Percentiles rank a stretch among this genome's conserved stretches.
Evolutionary conservation across 2,888 invertebrate genomes (phyloP).

Genomic region (Copidosoma aretas): DNA sequence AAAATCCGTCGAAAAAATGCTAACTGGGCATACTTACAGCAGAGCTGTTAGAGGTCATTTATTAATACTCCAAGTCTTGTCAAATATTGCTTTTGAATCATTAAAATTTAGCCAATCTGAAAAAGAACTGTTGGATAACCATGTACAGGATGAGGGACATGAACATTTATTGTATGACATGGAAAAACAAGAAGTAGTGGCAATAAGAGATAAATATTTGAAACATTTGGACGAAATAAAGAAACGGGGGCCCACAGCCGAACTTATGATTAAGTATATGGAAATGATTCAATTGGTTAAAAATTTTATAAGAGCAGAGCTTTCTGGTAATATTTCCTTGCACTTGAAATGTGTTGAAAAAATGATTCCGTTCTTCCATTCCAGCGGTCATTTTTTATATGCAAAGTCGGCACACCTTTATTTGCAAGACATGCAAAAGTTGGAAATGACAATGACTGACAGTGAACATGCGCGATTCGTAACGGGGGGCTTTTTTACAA

Average conservation of each 20-base stretch:
- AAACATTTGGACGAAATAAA: not conserved
- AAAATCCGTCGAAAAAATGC: slow-evolving; percentile 43
- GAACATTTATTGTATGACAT: not conserved
- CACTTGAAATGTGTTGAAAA: slow-evolving; percentile 48
- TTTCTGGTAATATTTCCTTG: slow-evolving; percentile 49
- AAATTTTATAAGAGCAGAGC: slow-evolving; percentile 51
- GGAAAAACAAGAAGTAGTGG: not conserved
- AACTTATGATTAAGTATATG: slow-evolving; percentile 7
- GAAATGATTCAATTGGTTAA: slow-evolving; percentile 47
- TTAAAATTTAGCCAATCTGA: not conserved
- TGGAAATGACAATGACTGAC: slow-evolving; percentile 40
- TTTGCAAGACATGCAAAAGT: slow-evolving; percentile 56
- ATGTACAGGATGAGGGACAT: not conserved
- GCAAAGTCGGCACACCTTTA: slow-evolving; percentile 55
- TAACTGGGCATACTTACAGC: slow-evolving; percentile 25
- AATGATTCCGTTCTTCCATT: slow-evolving; percentile 57
- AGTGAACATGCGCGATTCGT: slow-evolving; percentile 36
- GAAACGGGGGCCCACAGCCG: slow-evolving; percentile 4
- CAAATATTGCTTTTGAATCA: not conserved
- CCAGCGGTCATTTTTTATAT: slow-evolving; percentile 56
- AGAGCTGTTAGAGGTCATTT: slow-evolving; percentile 19
- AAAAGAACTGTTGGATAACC: not conserved
- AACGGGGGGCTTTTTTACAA: not conserved
- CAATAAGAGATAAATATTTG: not conserved
- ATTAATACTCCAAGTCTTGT: slow-evolving; percentile 18